These are phyloP conservation scores for Craterocephalus amniculus DNA, from an alignment of 2,797 vertebrate genomes.

Conservation along the genomic window DNA sequence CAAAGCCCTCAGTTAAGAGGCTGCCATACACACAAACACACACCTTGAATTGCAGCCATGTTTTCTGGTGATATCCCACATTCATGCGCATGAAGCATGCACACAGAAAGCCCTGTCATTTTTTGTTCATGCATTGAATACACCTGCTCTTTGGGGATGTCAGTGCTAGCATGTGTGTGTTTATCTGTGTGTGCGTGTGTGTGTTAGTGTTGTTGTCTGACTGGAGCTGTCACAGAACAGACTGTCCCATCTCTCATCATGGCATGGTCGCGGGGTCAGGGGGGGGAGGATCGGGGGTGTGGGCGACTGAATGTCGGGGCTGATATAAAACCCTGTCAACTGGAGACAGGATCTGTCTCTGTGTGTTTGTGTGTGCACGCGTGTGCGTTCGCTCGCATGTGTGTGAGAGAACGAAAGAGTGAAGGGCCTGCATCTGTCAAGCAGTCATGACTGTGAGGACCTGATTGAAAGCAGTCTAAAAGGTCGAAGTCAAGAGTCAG, in stretches of 20 bases:
- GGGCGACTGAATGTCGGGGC: constrained; percentile 68
- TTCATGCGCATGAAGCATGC: constrained; percentile 9
- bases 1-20: constrained; percentile 72
- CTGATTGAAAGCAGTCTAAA: constrained; percentile 70
- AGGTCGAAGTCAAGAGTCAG: constrained; percentile 70
- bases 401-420: constrained; percentile 27
- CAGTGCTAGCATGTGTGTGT: constrained; percentile 13
- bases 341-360: constrained; percentile 70
- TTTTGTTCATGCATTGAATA: constrained; percentile 29
- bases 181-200: constrained; percentile 9
- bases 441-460: constrained; percentile 48
- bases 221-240: constrained; percentile 70
- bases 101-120: constrained; percentile 39
- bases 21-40: constrained; percentile 43
- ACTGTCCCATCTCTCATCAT: constrained; percentile 77
- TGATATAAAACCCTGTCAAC: constrained; percentile 79
- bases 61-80: constrained; percentile 35
- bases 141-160: constrained; percentile 13
- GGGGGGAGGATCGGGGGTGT: constrained; percentile 32
- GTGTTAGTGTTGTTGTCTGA: constrained; percentile 44
- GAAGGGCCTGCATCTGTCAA: constrained; percentile 58
- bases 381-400: constrained; percentile 20
- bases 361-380: constrained; percentile 21
- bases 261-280: constrained; percentile 67
- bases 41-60: constrained; percentile 6